These are phyloP conservation scores for Saimiri boliviensis DNA, from an alignment of 2,113 vertebrate genomes.

Conservation along the genomic window DNA sequence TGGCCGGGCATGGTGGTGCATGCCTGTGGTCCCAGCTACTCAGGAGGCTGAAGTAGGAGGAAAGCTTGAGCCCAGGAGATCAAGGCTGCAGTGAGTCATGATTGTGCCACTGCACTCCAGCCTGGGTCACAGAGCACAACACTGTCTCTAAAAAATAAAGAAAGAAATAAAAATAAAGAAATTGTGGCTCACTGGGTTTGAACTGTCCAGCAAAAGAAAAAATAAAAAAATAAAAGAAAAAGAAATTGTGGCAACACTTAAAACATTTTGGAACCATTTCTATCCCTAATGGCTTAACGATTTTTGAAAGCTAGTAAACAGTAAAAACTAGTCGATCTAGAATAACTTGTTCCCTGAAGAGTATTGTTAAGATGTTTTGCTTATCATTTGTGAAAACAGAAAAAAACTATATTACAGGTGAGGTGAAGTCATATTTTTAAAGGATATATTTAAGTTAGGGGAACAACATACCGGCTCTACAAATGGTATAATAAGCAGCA, in stretches of 20 bases:
- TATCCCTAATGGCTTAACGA: not conserved
- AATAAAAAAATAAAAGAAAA: no score
- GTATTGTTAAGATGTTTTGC: not conserved
- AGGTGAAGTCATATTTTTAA: not conserved
- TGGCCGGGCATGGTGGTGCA: no score
- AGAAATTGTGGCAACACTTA: not conserved
- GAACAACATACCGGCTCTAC: not conserved
- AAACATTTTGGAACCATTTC: conserved; percentile 19
- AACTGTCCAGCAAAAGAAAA: no score
- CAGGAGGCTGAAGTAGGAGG: no score
- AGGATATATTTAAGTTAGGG: not conserved
- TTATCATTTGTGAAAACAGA: not conserved
- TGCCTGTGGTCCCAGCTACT: no score
- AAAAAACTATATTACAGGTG: not conserved
- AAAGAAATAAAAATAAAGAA: no score
- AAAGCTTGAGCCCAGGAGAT: no score
- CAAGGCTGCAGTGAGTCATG: no score
- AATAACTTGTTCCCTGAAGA: not conserved
- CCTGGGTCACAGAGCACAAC: no score
- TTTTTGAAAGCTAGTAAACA: conserved; percentile 32
- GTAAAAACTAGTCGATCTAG: not conserved
- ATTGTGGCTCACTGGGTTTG: no score
- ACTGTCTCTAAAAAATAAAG: no score
- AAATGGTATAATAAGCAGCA: not conserved
- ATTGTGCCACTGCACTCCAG: no score